phyloP scores from a whole-genome alignment of 2,888 invertebrate species.

The Ethmia dodecea region DNA sequence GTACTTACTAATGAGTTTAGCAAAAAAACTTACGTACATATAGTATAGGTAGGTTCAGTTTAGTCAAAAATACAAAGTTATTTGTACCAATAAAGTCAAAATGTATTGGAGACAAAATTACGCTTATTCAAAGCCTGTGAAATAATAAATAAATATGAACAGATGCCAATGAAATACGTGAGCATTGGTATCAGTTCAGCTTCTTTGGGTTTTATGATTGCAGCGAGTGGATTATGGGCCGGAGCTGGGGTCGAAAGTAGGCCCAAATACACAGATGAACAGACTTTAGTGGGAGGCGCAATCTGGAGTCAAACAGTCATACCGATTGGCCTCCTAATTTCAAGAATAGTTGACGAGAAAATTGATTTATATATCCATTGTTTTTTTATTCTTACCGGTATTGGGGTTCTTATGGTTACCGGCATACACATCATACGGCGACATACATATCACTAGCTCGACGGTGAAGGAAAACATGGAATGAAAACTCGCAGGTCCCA shows the following conservation, averaged over 20 bases:
- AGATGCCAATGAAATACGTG: constrained; percentile 14
- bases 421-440: too few species aligned
- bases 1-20: too few species aligned
- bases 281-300: constrained; percentile 51
- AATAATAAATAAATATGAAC: too few species aligned
- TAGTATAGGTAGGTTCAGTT: too few species aligned
- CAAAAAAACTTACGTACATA: too few species aligned
- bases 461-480: too few species aligned
- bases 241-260: constrained; percentile 29
- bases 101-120: too few species aligned
- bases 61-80: too few species aligned
- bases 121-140: too few species aligned
- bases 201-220: constrained; percentile 35
- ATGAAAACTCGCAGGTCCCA: too few species aligned
- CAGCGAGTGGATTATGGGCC: constrained; percentile 45
- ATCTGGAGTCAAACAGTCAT: constrained; percentile 60
- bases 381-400: constrained; percentile 42
- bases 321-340: constrained; percentile 47
- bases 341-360: constrained; percentile 32
- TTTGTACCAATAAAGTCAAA: too few species aligned
- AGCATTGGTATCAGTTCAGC: constrained; percentile 34
- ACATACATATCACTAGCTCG: too few species aligned
- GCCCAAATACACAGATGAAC: constrained; percentile 46
- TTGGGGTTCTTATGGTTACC: constrained; percentile 31
- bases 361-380: constrained; percentile 32